Percentiles rank a stretch among this genome's conserved stretches.
phyloP scores from a whole-genome alignment of 2,113 vertebrate genomes.

The Anthoscopus minutus region DNA sequence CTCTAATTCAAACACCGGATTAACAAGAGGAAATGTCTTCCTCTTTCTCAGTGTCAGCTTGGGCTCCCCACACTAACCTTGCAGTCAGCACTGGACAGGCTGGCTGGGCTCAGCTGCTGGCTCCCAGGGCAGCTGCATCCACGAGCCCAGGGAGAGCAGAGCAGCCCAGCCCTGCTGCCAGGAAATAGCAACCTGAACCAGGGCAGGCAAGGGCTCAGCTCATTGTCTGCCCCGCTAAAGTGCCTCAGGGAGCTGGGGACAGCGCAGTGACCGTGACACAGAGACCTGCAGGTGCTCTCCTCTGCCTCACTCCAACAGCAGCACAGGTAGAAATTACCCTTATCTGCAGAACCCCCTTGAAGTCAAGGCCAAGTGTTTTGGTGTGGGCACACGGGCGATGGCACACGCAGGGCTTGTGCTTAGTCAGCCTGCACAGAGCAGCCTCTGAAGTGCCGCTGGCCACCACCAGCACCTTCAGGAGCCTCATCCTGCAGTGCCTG shows the following conservation, averaged over 20 bases:
- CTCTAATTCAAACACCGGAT: slow-evolving; percentile 22
- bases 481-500: not conserved
- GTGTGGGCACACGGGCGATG: not conserved
- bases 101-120: not conserved
- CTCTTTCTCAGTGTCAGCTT: not conserved
- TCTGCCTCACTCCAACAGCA: not conserved
- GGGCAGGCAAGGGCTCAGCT: not conserved
- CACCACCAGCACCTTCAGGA: not conserved
- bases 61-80: not conserved
- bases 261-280: not conserved
- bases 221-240: not conserved
- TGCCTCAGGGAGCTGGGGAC: not conserved
- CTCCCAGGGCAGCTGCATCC: not conserved
- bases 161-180: not conserved
- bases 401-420: not conserved
- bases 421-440: not conserved
- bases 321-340: not conserved
- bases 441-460: slow-evolving; percentile 12
- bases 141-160: not conserved
- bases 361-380: not conserved
- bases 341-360: slow-evolving; percentile 28
- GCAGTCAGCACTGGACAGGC: not conserved
- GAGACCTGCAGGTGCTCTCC: not conserved
- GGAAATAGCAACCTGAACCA: not conserved
- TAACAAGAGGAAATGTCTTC: not conserved